These are phyloP conservation scores for Sesamia nonagrioides DNA, from an alignment of 1,140 invertebrate genomes.

Conservation along the genomic window DNA sequence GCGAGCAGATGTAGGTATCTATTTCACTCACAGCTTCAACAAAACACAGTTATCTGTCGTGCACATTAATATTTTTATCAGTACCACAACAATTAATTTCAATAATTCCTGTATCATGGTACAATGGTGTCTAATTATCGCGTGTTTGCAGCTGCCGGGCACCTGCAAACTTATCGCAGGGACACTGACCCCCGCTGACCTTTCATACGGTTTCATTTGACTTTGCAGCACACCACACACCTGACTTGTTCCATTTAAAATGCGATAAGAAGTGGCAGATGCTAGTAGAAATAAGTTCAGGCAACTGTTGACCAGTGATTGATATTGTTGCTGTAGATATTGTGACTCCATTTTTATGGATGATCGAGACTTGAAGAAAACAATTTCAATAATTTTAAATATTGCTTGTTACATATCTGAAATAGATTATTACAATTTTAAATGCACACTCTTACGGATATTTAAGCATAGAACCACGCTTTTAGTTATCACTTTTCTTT, in stretches of 20 bases:
- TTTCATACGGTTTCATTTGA: slow-evolving; percentile 65
- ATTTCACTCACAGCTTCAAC: background rate
- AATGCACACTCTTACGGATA: too few relatives aligned
- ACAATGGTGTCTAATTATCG: slow-evolving; percentile 61
- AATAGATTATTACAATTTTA: too few relatives aligned
- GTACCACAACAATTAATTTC: slow-evolving; percentile 31
- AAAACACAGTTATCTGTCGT: slow-evolving; percentile 16
- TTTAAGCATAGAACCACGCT: too few relatives aligned
- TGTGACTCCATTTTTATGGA: too few relatives aligned
- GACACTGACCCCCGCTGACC: slow-evolving; percentile 67
- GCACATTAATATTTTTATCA: slow-evolving; percentile 23
- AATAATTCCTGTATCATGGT: slow-evolving; percentile 23
- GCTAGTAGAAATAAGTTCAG: slow-evolving; percentile 2
- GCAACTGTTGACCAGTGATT: background rate
- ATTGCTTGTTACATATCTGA: too few relatives aligned
- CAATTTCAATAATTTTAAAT: too few relatives aligned
- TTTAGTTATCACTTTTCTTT: too few relatives aligned
- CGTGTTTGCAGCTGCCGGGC: slow-evolving; percentile 68
- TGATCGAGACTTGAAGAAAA: too few relatives aligned
- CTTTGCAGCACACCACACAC: slow-evolving; percentile 57
- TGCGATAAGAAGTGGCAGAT: slow-evolving; percentile 45
- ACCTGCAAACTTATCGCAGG: slow-evolving; percentile 68
- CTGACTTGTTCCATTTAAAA: slow-evolving; percentile 60
- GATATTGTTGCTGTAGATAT: background rate
- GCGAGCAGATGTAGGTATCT: background rate